Evolutionary conservation across 2,113 vertebrate genomes (phyloP).

Genomic region (Pogona vitticeps): DNA sequence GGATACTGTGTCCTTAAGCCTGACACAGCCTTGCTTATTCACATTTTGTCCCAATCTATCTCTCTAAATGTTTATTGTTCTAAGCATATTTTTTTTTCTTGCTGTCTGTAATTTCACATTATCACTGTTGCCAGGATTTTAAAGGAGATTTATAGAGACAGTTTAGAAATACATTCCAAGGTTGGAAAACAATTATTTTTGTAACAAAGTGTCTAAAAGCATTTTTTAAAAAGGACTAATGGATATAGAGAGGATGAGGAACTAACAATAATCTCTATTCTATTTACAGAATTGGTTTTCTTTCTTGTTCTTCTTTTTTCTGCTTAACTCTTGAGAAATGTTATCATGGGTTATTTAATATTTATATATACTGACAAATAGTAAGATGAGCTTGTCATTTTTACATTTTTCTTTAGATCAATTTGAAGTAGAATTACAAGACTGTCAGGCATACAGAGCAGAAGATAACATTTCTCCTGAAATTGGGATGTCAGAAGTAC

Average conservation of each 20-base stretch:
- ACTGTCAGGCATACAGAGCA: neutral
- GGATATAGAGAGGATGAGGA: neutral
- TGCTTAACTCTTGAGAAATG: slow-evolving; percentile 9
- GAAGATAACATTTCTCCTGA: neutral
- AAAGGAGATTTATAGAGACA: slow-evolving; percentile 13
- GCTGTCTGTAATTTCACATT: neutral
- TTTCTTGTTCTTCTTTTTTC: neutral
- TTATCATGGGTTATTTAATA: slow-evolving; percentile 12
- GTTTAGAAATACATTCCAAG: slow-evolving; percentile 17
- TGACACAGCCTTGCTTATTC: neutral
- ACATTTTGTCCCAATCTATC: neutral
- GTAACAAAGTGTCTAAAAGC: slow-evolving; percentile 7
- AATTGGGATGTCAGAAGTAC: neutral
- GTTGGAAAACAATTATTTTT: slow-evolving; percentile 33
- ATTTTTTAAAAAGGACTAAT: slow-evolving; percentile 19
- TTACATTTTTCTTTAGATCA: neutral
- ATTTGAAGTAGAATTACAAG: neutral
- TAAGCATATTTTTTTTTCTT: slow-evolving; percentile 3
- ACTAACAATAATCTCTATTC: slow-evolving; percentile 13
- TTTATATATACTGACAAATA: neutral
- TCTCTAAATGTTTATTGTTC: neutral
- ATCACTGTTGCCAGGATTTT: slow-evolving; percentile 14
- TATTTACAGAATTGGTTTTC: slow-evolving; percentile 12
- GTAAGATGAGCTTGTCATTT: neutral
- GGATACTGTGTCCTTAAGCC: neutral